Evolutionary conservation across 2,888 invertebrate genomes (phyloP).

Genomic region (Acleris cristana): DNA sequence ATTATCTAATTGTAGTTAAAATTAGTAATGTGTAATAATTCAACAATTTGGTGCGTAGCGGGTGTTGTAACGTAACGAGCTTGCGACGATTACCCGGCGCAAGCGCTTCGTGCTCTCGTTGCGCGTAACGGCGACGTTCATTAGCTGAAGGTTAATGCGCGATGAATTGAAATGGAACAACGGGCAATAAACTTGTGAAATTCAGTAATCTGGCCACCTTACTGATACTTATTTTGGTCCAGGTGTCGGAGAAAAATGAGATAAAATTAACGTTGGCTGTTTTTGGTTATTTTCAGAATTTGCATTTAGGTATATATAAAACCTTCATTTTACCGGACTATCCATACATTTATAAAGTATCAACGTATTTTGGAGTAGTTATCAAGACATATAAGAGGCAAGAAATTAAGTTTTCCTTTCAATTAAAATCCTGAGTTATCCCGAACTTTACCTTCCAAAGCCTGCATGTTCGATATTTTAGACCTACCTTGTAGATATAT

Average conservation of each 20-base stretch:
- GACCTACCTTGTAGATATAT: no score
- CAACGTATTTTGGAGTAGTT: no score
- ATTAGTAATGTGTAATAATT: conserved; percentile 49
- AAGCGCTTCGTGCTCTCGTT: conserved; percentile 48
- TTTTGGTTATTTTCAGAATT: neutral
- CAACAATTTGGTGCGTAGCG: conserved; percentile 46
- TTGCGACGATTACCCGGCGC: conserved; percentile 50
- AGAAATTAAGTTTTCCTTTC: no score
- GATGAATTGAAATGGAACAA: conserved; percentile 32
- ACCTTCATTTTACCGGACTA: no score
- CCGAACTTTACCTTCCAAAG: no score
- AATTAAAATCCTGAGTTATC: no score
- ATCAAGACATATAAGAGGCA: no score
- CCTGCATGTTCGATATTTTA: no score
- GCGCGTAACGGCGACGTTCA: conserved; percentile 51
- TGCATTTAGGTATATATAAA: neutral
- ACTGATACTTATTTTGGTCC: conserved; percentile 14
- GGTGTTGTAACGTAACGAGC: conserved; percentile 50
- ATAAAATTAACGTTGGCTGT: neutral
- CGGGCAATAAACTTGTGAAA: conserved; percentile 22
- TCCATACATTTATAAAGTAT: no score
- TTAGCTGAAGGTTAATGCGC: conserved; percentile 52
- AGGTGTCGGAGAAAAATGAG: conserved; percentile 17
- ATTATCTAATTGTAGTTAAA: conserved; percentile 37
- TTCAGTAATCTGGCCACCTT: conserved; percentile 26